Percentiles rank a stretch among this genome's conserved stretches.
phyloP scores from a whole-genome alignment of 1,140 invertebrate species.

The Drusus annulatus region DNA sequence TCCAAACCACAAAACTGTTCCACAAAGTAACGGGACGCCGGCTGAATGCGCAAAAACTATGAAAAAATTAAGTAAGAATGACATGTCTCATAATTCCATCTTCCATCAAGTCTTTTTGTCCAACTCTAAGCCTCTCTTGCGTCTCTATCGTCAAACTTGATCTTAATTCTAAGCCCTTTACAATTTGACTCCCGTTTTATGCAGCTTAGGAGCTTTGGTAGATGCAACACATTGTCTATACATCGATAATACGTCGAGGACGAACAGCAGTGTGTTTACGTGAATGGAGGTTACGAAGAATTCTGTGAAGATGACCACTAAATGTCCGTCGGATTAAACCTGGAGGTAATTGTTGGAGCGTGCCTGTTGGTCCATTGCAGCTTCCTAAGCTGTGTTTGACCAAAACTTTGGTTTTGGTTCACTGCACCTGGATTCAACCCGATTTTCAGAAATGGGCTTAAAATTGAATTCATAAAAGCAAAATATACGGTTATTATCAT shows the following conservation, averaged over 20 bases:
- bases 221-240: constrained; percentile 15
- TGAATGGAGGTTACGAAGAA: constrained; percentile 16
- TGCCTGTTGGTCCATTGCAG: not conserved
- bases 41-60: constrained; percentile 32
- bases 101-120: not conserved
- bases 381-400: not conserved
- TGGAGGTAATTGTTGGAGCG: not conserved
- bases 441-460: not conserved
- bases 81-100: constrained; percentile 50
- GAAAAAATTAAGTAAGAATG: constrained; percentile 52
- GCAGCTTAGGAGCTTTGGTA: constrained; percentile 30
- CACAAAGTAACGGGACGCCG: constrained; percentile 50
- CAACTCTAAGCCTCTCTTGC: constrained; percentile 30
- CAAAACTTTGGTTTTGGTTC: not conserved
- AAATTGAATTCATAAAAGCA: not conserved
- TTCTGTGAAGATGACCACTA: constrained; percentile 9
- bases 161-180: constrained; percentile 57
- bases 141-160: constrained; percentile 48
- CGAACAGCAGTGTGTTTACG: not conserved
- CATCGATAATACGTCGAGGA: constrained; percentile 5
- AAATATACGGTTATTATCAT: not conserved
- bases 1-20: constrained; percentile 42
- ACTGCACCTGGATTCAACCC: not conserved
- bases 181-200: constrained; percentile 52
- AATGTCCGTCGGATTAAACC: not conserved